Evolutionary conservation across 2,888 invertebrate species (phyloP).

Genomic region (Amphimallon solstitiale): DNA sequence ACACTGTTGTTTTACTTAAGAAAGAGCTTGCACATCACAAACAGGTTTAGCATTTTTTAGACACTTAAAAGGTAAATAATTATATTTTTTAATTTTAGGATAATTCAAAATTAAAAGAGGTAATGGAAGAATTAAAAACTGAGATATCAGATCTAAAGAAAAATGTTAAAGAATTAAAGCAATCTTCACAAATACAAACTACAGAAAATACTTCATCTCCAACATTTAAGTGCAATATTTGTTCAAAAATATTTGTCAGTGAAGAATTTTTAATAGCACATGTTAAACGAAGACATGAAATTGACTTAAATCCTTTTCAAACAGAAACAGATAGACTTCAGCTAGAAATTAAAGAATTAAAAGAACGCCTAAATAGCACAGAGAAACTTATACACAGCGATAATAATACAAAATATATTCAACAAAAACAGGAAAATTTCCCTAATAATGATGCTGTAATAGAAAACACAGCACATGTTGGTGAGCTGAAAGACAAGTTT

Average conservation of each 20-base stretch:
- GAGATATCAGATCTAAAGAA: slow-evolving; percentile 66
- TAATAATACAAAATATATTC: slow-evolving; percentile 11
- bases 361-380: slow-evolving; percentile 70
- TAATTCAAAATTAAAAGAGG: slow-evolving; percentile 60
- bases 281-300: slow-evolving; percentile 69
- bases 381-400: slow-evolving; percentile 65
- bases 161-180: slow-evolving; percentile 60
- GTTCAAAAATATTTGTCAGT: slow-evolving; percentile 75
- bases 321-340: slow-evolving; percentile 73
- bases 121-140: slow-evolving; percentile 67
- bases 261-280: slow-evolving; percentile 73
- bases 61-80: slow-evolving; percentile 5
- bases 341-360: slow-evolving; percentile 71
- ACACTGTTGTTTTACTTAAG: slow-evolving; percentile 72
- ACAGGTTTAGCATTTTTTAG: slow-evolving; percentile 61
- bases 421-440: slow-evolving; percentile 24
- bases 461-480: slow-evolving; percentile 40
- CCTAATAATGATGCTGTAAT: slow-evolving; percentile 42
- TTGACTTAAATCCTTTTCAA: slow-evolving; percentile 52
- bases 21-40: slow-evolving; percentile 69
- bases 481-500: slow-evolving; percentile 58
- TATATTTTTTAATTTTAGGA: slow-evolving; percentile 48
- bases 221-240: slow-evolving; percentile 70
- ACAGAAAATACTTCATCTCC: slow-evolving; percentile 49
- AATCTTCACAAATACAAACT: slow-evolving; percentile 39